Percentiles rank a stretch among this genome's conserved stretches.
These are phyloP conservation scores for Casuarius casuarius DNA, from an alignment of 2,113 vertebrate genomes.

Conservation along the genomic window DNA sequence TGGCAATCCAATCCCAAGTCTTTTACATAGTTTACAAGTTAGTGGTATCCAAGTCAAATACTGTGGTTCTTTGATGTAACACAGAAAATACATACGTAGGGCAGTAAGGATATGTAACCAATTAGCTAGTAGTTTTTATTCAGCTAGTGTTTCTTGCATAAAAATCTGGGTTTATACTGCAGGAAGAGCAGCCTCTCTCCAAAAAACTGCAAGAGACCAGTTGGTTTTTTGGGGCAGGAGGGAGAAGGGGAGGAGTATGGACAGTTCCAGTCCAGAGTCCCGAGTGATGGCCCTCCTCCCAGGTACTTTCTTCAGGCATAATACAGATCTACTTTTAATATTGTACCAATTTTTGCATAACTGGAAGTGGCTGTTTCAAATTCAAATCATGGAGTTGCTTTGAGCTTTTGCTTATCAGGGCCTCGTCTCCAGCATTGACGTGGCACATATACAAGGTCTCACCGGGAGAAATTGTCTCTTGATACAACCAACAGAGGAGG, in stretches of 20 bases:
- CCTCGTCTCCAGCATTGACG: not conserved
- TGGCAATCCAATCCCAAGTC: not conserved
- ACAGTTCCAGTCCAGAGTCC: not conserved
- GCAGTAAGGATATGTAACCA: not conserved
- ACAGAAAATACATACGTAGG: not conserved
- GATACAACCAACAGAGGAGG: not conserved
- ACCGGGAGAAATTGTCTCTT: not conserved
- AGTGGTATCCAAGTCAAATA: not conserved
- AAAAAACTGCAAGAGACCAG: not conserved
- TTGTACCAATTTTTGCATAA: not conserved
- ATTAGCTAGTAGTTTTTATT: not conserved
- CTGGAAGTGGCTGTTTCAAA: not conserved
- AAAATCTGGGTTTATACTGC: not conserved
- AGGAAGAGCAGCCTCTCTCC: not conserved
- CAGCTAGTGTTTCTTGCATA: not conserved
- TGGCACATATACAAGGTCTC: not conserved
- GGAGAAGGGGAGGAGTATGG: not conserved
- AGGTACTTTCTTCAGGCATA: not conserved
- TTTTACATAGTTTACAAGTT: not conserved
- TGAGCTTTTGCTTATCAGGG: not conserved
- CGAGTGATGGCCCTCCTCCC: accelerated
- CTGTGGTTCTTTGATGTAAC: not conserved
- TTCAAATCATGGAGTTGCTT: not conserved
- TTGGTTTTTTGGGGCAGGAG: not conserved
- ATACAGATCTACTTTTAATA: not conserved